Conservation (phyloP, 2,888 invertebrate genomes). For the Leptura quadrifasciata region DNA sequence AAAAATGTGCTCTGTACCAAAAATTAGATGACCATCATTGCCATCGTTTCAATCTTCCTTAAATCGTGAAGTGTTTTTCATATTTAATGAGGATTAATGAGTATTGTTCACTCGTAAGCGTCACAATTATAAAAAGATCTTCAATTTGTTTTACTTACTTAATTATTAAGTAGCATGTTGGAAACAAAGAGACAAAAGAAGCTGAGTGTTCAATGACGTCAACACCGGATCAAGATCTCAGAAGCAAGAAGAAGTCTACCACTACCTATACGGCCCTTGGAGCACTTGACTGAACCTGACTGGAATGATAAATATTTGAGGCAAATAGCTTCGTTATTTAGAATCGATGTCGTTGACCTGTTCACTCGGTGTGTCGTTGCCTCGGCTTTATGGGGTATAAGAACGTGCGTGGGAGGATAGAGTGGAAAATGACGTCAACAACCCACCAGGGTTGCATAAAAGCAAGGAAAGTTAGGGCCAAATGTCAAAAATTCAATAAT, state of each 20-base stretch:
- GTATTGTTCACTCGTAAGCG: no score
- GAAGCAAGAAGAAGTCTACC: slow-evolving; percentile 21
- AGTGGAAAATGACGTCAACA: slow-evolving; percentile 75
- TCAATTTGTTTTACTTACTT: no score
- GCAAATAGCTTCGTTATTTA: background rate
- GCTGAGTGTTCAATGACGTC: slow-evolving; percentile 53
- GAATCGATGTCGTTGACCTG: slow-evolving; percentile 8
- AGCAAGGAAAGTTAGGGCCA: slow-evolving; percentile 44
- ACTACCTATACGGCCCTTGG: slow-evolving; percentile 9
- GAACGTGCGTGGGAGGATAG: slow-evolving; percentile 54
- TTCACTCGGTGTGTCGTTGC: background rate
- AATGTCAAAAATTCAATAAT: slow-evolving; percentile 24
- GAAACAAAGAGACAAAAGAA: background rate
- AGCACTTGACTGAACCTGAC: background rate
- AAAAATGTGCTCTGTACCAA: no score
- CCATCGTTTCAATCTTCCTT: no score
- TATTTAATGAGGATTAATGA: no score
- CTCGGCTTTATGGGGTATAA: background rate
- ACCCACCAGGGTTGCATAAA: slow-evolving; percentile 69
- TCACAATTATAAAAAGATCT: no score
- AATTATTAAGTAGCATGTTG: no score
- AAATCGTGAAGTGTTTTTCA: no score
- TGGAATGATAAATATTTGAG: background rate
- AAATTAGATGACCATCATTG: no score
- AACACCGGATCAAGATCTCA: slow-evolving; percentile 57